Conservation (phyloP, 2,888 invertebrate species). For the Alviniconcha strummeri region DNA sequence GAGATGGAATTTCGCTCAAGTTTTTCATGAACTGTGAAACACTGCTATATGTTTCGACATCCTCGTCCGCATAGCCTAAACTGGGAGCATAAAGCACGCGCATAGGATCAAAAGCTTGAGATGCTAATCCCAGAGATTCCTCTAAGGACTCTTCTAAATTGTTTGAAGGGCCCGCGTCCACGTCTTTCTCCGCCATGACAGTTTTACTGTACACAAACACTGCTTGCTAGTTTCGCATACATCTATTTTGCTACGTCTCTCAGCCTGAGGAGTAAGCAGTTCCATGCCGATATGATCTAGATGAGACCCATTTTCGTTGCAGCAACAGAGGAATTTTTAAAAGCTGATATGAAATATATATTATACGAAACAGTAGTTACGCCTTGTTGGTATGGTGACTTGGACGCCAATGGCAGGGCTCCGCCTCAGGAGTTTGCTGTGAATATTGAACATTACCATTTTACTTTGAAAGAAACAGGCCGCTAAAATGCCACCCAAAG, state of each 20-base stretch:
- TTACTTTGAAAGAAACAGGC: neutral
- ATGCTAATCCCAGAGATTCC: conserved; percentile 44
- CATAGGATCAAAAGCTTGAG: conserved; percentile 54
- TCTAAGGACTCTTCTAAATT: neutral
- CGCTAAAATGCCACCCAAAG: conserved; percentile 63
- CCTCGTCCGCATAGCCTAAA: conserved; percentile 45
- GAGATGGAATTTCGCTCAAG: conserved; percentile 33
- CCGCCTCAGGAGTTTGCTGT: no score
- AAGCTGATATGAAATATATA: no score
- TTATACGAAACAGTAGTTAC: conserved; percentile 9
- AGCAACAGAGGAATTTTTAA: no score
- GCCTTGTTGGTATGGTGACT: conserved; percentile 32
- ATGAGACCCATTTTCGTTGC: no score
- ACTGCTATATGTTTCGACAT: conserved; percentile 54
- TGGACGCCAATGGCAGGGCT: conserved; percentile 17
- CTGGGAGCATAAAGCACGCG: conserved; percentile 49
- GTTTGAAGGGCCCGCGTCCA: neutral
- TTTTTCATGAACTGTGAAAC: conserved; percentile 53
- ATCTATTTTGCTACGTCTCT: no score
- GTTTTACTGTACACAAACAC: no score
- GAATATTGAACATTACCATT: neutral
- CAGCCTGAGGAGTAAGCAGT: no score
- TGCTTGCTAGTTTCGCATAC: no score
- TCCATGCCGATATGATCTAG: no score
- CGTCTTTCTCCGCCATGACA: conserved; percentile 2